Base-by-base conservation (phyloP, 92 coral and sea anemone species). In the Phymanthus crucifer region DNA sequence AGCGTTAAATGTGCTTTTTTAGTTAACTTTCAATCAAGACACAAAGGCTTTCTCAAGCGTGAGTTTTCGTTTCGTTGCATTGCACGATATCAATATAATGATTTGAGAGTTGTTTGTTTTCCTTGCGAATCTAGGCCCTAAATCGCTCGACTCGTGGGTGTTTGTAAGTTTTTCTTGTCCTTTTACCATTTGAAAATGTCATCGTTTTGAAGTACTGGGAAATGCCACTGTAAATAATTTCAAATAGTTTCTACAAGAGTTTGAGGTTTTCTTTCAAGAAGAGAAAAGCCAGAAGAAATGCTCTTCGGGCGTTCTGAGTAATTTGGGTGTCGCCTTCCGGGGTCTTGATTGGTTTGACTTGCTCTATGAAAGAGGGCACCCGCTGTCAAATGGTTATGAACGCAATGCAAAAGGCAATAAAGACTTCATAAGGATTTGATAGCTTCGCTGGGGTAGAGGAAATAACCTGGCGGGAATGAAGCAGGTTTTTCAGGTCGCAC, bases 361-460 rank as follows among this genome's bases (percentile, higher is more conserved):
- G 50, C 40, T 66, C 71, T 21, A 48, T 80, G 70, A 80, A 80
- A 80, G 64, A 43, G 11, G 54, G 84, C 75, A 21, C 84, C 84
- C 72, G 84, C 84, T 80, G 84, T 80, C 84, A 80, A 80, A 80
- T 71, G 68, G 73, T 72, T 71, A 80, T 68, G 71, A 52, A 36
- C 66, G 35, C 37, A 80, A 54, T 36, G 58, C 66, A 31, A 80
- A 80, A 71, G 71, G 54, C 37, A 80, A 80, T 80, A 80, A 71
- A 80, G 77, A 72, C 84, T 80, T 71, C 76, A 72, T 71, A 56
- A 80, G 76, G 76, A 40, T 80, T 72, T 80, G 84, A 80, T 80
- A 32, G 78, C 84, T 67, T 80, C 40, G 84, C 84, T 72, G 71
- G 76, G 76, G 75, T 80, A 69, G 46, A 80, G 84, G 84, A 80